A percentile compares a stretch with the other conserved stretches of the same genome.
Conservation (phyloP, 2,888 invertebrate species). For the Mesorhabditis sp. region DNA sequence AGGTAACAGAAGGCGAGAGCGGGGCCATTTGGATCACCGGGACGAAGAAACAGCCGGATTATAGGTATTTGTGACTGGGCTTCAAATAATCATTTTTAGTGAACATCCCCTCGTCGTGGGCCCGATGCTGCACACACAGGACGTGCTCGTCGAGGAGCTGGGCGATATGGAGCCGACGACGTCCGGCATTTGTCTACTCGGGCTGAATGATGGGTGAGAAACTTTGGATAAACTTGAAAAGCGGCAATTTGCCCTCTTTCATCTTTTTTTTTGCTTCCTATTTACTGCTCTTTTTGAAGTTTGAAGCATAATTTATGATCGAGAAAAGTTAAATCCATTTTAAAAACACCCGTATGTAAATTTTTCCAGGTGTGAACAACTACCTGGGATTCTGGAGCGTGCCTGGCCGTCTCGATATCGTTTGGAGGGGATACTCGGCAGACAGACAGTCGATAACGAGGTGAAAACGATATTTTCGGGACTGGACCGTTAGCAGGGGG, state of each 20-base stretch:
- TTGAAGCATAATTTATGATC: no score
- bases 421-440: slow-evolving; percentile 43
- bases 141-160: slow-evolving; percentile 42
- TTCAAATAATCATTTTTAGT: slow-evolving; percentile 14
- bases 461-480: no score
- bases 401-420: slow-evolving; percentile 46
- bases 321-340: no score
- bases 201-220: slow-evolving; percentile 8
- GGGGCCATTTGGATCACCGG: background rate
- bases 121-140: slow-evolving; percentile 38
- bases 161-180: slow-evolving; percentile 36
- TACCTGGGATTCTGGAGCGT: slow-evolving; percentile 36
- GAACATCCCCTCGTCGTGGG: slow-evolving; percentile 49
- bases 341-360: background rate
- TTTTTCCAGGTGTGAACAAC: slow-evolving; percentile 26
- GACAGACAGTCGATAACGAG: slow-evolving; percentile 21
- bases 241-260: background rate
- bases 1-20: slow-evolving; percentile 3
- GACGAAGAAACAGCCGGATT: background rate
- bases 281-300: background rate
- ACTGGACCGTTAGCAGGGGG: no score
- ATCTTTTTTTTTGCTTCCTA: background rate
- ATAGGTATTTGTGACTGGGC: background rate
- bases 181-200: slow-evolving; percentile 46
- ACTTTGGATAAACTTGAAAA: background rate